Evolutionary conservation across 1,140 invertebrate species (phyloP).

Genomic region (Nasonia giraulti): DNA sequence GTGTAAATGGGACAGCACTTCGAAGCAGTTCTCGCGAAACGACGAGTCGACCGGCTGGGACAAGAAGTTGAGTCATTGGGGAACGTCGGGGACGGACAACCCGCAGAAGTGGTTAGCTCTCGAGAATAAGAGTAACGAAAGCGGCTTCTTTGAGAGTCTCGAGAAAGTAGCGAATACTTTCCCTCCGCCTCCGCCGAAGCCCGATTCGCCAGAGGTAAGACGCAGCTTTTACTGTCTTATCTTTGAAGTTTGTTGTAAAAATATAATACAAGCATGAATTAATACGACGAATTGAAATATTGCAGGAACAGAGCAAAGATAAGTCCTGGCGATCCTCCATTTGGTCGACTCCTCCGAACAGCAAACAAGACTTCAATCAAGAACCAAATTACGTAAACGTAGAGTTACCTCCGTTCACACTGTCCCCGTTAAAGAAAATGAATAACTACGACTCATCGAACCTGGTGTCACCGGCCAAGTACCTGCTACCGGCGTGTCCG

Average conservation of each 20-base stretch:
- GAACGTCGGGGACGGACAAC: constrained; percentile 50
- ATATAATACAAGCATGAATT: not conserved
- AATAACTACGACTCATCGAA: constrained; percentile 57
- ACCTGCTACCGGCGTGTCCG: constrained; percentile 67
- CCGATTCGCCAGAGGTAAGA: constrained; percentile 63
- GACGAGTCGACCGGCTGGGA: constrained; percentile 55
- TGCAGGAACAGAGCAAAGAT: constrained; percentile 53
- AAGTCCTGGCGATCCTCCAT: constrained; percentile 67
- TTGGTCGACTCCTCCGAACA: constrained; percentile 67
- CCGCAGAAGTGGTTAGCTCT: constrained; percentile 58
- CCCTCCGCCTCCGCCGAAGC: constrained; percentile 62
- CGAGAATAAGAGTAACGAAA: constrained; percentile 57
- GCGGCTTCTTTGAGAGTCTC: constrained; percentile 62
- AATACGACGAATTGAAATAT: constrained; percentile 28
- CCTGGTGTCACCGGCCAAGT: constrained; percentile 69
- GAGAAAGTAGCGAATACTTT: constrained; percentile 56
- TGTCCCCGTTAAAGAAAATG: constrained; percentile 65
- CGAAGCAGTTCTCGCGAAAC: constrained; percentile 59
- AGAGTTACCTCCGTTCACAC: constrained; percentile 67
- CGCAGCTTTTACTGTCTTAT: not conserved
- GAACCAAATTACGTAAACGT: constrained; percentile 63
- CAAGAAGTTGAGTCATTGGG: constrained; percentile 62
- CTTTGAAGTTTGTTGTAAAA: constrained; percentile 33
- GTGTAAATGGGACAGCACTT: constrained; percentile 58
- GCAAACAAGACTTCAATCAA: constrained; percentile 55